Base-by-base conservation (phyloP, 2,797 vertebrate species). In the Syngnathus rostellatus region DNA sequence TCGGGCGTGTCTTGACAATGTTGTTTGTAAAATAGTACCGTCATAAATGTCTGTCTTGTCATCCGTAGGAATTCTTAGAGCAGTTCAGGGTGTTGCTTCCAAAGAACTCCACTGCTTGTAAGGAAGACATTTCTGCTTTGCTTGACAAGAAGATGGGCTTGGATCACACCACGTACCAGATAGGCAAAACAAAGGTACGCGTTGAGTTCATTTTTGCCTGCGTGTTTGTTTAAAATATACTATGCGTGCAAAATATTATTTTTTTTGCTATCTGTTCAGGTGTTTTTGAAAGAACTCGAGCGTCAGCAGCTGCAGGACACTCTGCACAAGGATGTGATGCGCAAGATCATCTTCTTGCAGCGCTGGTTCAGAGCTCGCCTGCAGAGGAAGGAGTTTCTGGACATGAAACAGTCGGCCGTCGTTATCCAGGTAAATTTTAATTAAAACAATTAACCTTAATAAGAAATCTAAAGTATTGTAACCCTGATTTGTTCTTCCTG, bases 61-160 rank as follows among this genome's bases (percentile, higher is more conserved):
- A 19, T 25, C 19, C 58, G 14, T 76, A 99, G 97, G 97, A 97
- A 65, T 99, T 99, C 75, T 83, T 93, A 0, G 92, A 94, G 70
- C 97, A 99, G 51, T 99, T 97, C 85, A 93, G 95, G 74, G 96
- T 97, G 64, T 84, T 99, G 74, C 85, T 99, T 67, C 95, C 94
- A 57, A 95, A 91, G 86, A 89, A 90, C 1, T 75, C 89, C 23
- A 80, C 78, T 7, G 85, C 91, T 14, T 89, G 90, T 40, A 92
- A 93, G 75, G 91, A 93, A 62, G 91, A 90, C 48, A 94, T 99
- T 68, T 82, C 89, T 1, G 75, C 81, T 25, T 86, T 98, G 68
- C 82, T 99, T 57, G 86, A 86, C 68, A 94, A 90, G 77, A 90
- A 91, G 80, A 88, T 98, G 84, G 82, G 87, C 16, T 74, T 97